Conservation (phyloP, 2,113 vertebrate genomes). For the Chunga burmeisteri region DNA sequence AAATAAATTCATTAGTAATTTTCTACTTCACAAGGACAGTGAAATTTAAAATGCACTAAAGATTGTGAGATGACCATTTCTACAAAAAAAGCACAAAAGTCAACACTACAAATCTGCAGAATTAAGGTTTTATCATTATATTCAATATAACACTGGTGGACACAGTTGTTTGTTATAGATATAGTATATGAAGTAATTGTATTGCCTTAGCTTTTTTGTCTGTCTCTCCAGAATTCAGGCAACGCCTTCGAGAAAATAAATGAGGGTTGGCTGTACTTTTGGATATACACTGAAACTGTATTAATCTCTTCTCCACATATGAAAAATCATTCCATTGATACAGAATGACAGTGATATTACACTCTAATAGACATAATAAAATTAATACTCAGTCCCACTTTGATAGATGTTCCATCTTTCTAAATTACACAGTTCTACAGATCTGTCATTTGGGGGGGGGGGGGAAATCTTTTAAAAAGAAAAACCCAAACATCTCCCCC, state of each 20-base stretch:
- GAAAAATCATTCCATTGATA: not conserved
- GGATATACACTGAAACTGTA: not conserved
- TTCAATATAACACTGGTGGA: not conserved
- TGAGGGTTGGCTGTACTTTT: not conserved
- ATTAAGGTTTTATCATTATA: not conserved
- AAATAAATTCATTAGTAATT: not conserved
- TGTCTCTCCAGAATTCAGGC: not conserved
- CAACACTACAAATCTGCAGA: not conserved
- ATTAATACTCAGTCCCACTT: not conserved
- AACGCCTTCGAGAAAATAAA: not conserved
- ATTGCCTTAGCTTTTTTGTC: not conserved
- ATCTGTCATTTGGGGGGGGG: not conserved
- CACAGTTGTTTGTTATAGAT: not conserved
- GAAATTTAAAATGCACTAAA: not conserved
- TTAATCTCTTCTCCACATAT: not conserved
- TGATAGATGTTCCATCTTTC: not conserved
- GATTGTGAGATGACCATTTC: not conserved
- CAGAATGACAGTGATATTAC: not conserved
- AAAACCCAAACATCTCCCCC: accelerated
- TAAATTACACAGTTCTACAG: not conserved
- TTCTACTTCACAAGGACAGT: not conserved
- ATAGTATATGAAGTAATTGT: not conserved
- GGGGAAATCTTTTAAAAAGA: not conserved
- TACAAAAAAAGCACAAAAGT: not conserved
- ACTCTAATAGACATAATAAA: not conserved